Evolutionary conservation across 2,113 vertebrate species (phyloP), one percentile per base, ranked within the genome.

Genomic region (Alexandromys fortis): DNA sequence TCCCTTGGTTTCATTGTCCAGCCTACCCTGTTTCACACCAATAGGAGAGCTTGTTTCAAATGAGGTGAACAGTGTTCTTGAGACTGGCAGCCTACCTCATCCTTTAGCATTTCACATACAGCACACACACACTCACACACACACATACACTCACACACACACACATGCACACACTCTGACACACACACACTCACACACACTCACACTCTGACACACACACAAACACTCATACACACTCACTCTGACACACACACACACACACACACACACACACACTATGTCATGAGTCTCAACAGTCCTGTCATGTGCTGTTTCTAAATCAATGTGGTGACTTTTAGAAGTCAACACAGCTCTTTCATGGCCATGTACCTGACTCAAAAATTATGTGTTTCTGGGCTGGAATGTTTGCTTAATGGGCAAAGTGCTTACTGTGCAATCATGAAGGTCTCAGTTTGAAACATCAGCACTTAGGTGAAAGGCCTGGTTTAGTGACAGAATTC

Each of bases 281-380:
- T 52, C 33, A n/a, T 19, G 77, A 22, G 9, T 61, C 2, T 67
- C 49, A 38, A 26, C n/a, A 11, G 78, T 35, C 82, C 95, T 95
- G 47, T 94, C 49, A 73, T 55, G 6, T 86, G 45, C 0, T 12
- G 83, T 30, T 95, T 33, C 70, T 96, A 6, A 4, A 87, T 92
- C 94, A 67, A 75, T 96, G 38, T 79, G 93, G 82, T 90, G 97
- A 38, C 21, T 13, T 86, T 79, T 52, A 73, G 22, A 42, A 82
- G 49, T 95, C 47, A 68, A 92, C 87, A 35, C 38, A 91, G 1
- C 0, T 89, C 2, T 94, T 12, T 4, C 30, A 63, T 86, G 86
- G 30, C 1, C n/a, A 81, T 67, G 35, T 47, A 38, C 30, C 45
- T 72, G 68, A 90, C 52, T 94, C n/a, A 58, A 68, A 92, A 38